Evolutionary conservation across 2,888 invertebrate genomes (phyloP).

Genomic region (Cosmorhoe ocellata): DNA sequence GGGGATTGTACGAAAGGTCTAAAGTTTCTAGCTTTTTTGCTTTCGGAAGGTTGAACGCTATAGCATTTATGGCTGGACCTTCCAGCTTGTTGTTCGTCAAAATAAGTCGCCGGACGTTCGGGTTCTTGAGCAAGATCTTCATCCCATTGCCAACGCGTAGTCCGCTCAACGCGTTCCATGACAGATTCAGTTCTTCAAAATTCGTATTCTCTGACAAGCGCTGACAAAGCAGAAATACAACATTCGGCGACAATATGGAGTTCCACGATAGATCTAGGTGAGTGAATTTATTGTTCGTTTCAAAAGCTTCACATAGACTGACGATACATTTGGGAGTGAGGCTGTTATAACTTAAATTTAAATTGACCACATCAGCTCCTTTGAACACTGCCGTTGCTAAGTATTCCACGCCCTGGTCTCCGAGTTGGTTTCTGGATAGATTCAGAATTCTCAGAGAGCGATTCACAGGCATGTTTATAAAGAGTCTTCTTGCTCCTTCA

Average conservation of each 20-base stretch:
- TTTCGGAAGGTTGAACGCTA: conserved; percentile 36
- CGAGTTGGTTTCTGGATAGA: conserved; percentile 52
- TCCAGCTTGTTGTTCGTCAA: conserved; percentile 56
- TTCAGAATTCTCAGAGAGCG: conserved; percentile 46
- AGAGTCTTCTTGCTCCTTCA: conserved; percentile 45
- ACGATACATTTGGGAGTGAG: conserved; percentile 47
- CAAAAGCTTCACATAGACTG: conserved; percentile 48
- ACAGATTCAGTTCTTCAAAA: conserved; percentile 52
- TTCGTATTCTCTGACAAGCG: conserved; percentile 42
- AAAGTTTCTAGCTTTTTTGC: conserved; percentile 49
- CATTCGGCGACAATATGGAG: conserved; percentile 43
- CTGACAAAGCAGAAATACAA: conserved; percentile 40
- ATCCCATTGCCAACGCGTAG: conserved; percentile 45
- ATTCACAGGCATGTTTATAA: conserved; percentile 45
- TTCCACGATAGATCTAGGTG: conserved; percentile 63
- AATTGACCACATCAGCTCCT: conserved; percentile 44
- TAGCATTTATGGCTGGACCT: conserved; percentile 40
- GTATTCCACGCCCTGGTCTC: conserved; percentile 49
- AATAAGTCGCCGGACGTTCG: conserved; percentile 43
- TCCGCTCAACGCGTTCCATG: conserved; percentile 56
- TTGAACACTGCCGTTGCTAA: conserved; percentile 45
- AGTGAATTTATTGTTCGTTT: conserved; percentile 52
- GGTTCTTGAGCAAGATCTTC: conserved; percentile 39
- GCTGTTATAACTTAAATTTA: conserved; percentile 55
- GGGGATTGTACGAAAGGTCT: conserved; percentile 57